Percentiles rank a stretch among this genome's conserved stretches.
These are phyloP conservation scores for Brachionus asplanchnoidis DNA, from an alignment of 1,140 invertebrate genomes.

Conservation along the genomic window DNA sequence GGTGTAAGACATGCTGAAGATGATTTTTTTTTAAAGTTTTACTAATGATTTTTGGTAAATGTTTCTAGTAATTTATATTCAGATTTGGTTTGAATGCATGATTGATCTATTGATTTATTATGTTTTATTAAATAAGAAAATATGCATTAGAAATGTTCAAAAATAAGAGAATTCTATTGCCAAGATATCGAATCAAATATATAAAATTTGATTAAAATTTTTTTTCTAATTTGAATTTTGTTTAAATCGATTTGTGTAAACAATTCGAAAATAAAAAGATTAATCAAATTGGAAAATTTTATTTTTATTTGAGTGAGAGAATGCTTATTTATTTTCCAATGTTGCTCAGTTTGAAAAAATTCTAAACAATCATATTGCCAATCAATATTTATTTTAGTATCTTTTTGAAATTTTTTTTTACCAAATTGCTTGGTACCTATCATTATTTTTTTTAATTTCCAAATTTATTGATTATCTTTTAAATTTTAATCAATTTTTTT, in stretches of 20 bases:
- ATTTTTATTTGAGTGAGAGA: neutral
- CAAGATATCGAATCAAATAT: neutral
- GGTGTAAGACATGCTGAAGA: neutral
- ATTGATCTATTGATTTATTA: slow-evolving; percentile 21
- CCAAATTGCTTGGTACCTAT: no score
- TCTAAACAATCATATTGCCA: no score
- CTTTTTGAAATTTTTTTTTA: no score
- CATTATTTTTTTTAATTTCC: no score
- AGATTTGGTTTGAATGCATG: neutral
- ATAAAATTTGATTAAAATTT: neutral
- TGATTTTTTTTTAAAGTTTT: neutral
- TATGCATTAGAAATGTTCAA: neutral
- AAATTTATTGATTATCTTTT: no score
- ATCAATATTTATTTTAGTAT: no score
- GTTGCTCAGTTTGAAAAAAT: neutral
- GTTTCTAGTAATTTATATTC: slow-evolving; percentile 13
- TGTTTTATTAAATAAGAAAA: neutral
- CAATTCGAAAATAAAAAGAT: neutral
- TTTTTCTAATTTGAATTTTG: neutral
- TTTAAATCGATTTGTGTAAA: neutral
- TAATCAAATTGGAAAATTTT: neutral
- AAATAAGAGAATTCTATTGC: neutral
- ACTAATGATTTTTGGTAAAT: slow-evolving; percentile 1
- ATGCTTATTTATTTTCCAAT: neutral
- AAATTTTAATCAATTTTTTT: no score